Percentiles rank a stretch among this genome's conserved stretches.
phyloP scores from a whole-genome alignment of 1,140 invertebrate species.

The Camponotus vicinus region DNA sequence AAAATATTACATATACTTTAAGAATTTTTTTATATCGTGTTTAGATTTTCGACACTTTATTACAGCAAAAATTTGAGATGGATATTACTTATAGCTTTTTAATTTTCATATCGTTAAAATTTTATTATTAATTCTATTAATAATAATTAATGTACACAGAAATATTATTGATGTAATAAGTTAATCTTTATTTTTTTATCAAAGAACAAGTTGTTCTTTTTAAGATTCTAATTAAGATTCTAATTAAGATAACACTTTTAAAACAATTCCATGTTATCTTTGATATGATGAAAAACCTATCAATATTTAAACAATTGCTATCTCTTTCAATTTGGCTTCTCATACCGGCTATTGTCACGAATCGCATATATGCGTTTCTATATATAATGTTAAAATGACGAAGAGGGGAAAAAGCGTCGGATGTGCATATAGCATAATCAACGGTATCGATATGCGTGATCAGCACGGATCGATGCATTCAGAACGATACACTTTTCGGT shows the following conservation, averaged over 20 bases:
- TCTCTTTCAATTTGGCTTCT: background rate
- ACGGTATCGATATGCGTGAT: conserved; percentile 50
- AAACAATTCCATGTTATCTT: background rate
- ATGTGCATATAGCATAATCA: conserved; percentile 59
- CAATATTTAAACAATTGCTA: conserved; percentile 22
- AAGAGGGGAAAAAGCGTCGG: conserved; percentile 11
- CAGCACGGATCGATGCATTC: conserved; percentile 55
- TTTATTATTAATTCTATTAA: background rate
- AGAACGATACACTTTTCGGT: conserved; percentile 65
- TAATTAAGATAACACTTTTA: background rate
- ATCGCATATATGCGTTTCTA: background rate
- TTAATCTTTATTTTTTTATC: background rate
- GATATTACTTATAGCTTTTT: background rate
- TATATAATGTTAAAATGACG: conserved; percentile 45
- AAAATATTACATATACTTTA: background rate
- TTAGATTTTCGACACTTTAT: background rate
- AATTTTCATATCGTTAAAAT: conserved; percentile 1
- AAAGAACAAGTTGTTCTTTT: background rate
- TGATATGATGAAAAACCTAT: background rate
- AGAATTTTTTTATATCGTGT: background rate
- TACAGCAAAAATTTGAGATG: background rate
- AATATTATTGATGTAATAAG: background rate
- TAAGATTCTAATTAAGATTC: background rate
- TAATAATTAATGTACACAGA: background rate
- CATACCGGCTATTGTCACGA: background rate